Evolutionary conservation across 2,113 vertebrate genomes (phyloP).

Genomic region (Hemicordylus capensis): DNA sequence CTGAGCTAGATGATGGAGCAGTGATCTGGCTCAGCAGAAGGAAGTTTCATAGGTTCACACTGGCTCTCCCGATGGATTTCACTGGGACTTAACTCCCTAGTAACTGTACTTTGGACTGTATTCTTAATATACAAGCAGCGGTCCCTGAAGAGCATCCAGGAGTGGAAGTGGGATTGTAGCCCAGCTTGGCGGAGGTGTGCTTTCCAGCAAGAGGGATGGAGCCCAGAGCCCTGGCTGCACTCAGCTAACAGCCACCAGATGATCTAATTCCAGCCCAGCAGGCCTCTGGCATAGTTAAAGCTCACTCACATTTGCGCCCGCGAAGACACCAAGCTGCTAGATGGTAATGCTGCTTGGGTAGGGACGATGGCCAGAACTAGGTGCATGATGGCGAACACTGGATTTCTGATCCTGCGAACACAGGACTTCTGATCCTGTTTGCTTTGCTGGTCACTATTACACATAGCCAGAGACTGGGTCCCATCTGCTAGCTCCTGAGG

Average conservation of each 20-base stretch:
- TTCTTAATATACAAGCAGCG: neutral
- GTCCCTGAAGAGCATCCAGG: neutral
- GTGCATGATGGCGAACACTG: neutral
- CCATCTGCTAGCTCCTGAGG: too few species aligned
- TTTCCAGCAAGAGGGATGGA: neutral
- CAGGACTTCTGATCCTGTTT: too few species aligned
- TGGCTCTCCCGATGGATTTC: neutral
- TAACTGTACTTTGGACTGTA: neutral
- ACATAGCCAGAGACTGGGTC: too few species aligned
- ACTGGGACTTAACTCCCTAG: neutral
- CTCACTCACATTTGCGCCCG: conserved; percentile 20
- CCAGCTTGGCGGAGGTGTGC: neutral
- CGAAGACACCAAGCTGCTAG: conserved; percentile 5
- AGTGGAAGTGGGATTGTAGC: neutral
- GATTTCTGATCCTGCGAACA: too few species aligned
- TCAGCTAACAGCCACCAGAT: neutral
- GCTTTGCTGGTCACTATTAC: too few species aligned
- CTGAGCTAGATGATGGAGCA: too few species aligned
- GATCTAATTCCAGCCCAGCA: conserved; percentile 23
- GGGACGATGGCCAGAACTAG: neutral
- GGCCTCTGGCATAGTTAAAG: conserved; percentile 23
- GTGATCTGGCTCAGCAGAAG: too few species aligned
- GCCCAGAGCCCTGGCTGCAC: too few species aligned
- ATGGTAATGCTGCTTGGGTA: conserved; percentile 3
- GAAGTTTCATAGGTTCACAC: too few species aligned